Evolutionary conservation across 2,888 invertebrate species (phyloP).

Genomic region (Drosophila mercatorum): DNA sequence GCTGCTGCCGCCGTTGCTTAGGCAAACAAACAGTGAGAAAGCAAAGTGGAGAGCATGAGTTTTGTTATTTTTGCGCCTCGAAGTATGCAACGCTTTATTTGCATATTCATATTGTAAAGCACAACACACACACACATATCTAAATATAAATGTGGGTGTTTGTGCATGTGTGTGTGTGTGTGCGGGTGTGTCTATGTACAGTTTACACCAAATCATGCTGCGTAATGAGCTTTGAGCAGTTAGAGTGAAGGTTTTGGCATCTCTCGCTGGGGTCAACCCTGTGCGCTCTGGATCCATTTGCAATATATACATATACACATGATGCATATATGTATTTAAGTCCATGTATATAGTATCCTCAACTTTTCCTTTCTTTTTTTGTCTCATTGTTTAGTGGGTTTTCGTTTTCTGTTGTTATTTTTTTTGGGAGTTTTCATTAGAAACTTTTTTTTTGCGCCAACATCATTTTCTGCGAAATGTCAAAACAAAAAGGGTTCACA

Average conservation of each 20-base stretch:
- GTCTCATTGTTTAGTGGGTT: slow-evolving; percentile 49
- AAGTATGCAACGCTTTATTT: slow-evolving; percentile 62
- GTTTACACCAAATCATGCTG: slow-evolving; percentile 41
- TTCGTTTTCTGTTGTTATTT: slow-evolving; percentile 3
- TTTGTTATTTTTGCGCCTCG: slow-evolving; percentile 51
- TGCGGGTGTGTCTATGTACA: background rate
- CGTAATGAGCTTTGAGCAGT: slow-evolving; percentile 58
- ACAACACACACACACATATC: background rate
- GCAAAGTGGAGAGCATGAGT: slow-evolving; percentile 25
- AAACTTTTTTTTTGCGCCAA: slow-evolving; percentile 69
- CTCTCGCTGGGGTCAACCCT: slow-evolving; percentile 36
- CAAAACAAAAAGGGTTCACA: slow-evolving; percentile 74
- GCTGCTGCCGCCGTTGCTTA: slow-evolving; percentile 40
- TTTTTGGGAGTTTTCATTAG: slow-evolving; percentile 72
- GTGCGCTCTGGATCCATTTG: slow-evolving; percentile 14
- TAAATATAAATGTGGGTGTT: background rate
- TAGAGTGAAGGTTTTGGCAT: slow-evolving; percentile 4
- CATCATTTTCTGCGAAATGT: slow-evolving; percentile 65
- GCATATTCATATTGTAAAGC: slow-evolving; percentile 65
- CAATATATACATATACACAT: slow-evolving; percentile 3
- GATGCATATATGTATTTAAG: background rate
- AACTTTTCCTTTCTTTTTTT: background rate
- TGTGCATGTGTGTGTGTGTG: background rate
- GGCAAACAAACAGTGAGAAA: slow-evolving; percentile 48
- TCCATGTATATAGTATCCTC: slow-evolving; percentile 15